These are phyloP conservation scores for Aphidius colemani DNA, from an alignment of 2,888 invertebrate species.

Conservation along the genomic window DNA sequence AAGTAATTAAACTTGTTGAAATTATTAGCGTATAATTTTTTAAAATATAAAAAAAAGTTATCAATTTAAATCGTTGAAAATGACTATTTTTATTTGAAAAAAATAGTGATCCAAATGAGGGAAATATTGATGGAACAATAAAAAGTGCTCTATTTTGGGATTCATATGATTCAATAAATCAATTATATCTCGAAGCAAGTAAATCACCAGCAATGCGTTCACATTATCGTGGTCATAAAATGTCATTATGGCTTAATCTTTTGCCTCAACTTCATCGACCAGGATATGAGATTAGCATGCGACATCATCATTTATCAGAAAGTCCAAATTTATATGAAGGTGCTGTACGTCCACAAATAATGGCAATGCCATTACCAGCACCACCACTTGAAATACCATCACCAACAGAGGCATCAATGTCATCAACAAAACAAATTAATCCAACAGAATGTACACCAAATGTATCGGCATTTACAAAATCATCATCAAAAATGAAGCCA, in stretches of 20 bases:
- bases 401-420: conserved; percentile 61
- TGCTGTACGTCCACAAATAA: conserved; percentile 75
- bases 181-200: conserved; percentile 76
- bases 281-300: conserved; percentile 83
- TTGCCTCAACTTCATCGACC: conserved; percentile 87
- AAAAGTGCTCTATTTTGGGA: conserved; percentile 81
- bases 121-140: conserved; percentile 54
- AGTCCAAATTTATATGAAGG: conserved; percentile 63
- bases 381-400: conserved; percentile 62
- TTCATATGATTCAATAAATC: conserved; percentile 88
- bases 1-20: conserved; percentile 6
- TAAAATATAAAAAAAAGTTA: background rate
- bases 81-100: background rate
- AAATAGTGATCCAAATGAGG: conserved; percentile 71
- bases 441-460: conserved; percentile 77
- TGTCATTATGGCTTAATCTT: conserved; percentile 87
- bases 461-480: conserved; percentile 59
- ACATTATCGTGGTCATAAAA: conserved; percentile 90
- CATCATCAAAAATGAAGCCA: conserved; percentile 47
- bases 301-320: conserved; percentile 86
- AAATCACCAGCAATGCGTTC: conserved; percentile 74
- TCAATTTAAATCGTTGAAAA: background rate
- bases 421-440: conserved; percentile 54
- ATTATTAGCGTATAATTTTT: too few relatives aligned
- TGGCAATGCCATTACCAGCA: conserved; percentile 68